These are phyloP conservation scores for Pipistrellus kuhlii DNA, from an alignment of 2,797 vertebrate genomes.

Conservation along the genomic window DNA sequence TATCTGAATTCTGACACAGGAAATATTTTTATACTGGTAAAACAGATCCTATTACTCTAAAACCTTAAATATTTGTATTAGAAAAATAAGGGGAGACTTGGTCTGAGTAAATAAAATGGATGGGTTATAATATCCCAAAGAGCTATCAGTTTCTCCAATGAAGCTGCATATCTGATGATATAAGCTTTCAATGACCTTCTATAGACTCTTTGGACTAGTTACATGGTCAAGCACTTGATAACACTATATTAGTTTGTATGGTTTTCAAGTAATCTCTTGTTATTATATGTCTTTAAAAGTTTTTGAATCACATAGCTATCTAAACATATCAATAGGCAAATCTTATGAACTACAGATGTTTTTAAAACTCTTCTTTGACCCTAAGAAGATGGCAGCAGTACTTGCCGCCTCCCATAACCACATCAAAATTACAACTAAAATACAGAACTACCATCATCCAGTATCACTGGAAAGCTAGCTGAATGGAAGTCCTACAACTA, in stretches of 20 bases:
- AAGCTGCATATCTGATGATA: background rate
- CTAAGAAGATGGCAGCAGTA: too few relatives aligned
- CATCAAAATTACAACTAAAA: too few relatives aligned
- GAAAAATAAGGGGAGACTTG: background rate
- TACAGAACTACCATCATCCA: too few relatives aligned
- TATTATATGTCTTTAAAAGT: background rate
- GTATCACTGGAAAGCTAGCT: too few relatives aligned
- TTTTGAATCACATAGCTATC: background rate
- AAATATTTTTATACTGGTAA: constrained; percentile 55
- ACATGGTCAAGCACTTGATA: background rate
- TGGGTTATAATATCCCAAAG: background rate
- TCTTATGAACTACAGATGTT: background rate
- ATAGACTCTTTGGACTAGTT: background rate
- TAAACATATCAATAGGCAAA: constrained; percentile 24
- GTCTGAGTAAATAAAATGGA: constrained; percentile 34
- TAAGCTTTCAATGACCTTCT: constrained; percentile 2
- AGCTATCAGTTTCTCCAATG: constrained; percentile 6
- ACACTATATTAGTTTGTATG: background rate
- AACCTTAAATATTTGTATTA: constrained; percentile 40
- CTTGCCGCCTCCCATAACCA: too few relatives aligned
- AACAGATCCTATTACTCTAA: constrained; percentile 6
- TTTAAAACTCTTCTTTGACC: background rate
- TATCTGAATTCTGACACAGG: constrained; percentile 17
- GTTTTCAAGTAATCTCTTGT: constrained; percentile 27
- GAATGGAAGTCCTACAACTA: too few relatives aligned